phyloP scores from a whole-genome alignment of 2,113 vertebrate genomes.

The Stomatorhinus ivindoensis region DNA sequence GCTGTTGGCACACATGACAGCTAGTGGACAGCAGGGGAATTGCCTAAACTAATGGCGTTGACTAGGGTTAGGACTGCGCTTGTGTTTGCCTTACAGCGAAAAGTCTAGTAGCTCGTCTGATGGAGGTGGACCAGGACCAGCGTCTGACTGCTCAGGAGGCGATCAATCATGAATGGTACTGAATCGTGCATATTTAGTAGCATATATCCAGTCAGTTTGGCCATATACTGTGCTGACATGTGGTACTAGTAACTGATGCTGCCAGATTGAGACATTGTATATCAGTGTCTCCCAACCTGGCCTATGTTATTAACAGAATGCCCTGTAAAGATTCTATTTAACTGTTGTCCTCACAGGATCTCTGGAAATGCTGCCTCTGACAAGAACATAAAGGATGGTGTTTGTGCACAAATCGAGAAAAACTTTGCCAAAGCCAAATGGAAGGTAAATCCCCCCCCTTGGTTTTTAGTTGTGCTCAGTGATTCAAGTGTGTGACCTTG shows the following conservation, averaged over 20 bases:
- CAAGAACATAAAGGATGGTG: constrained; percentile 96
- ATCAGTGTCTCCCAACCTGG: neutral
- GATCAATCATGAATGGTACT: constrained; percentile 91
- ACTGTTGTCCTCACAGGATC: constrained; percentile 64
- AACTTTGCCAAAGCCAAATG: constrained; percentile 96
- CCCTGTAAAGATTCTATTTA: neutral
- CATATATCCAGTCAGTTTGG: neutral
- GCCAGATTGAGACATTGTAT: neutral
- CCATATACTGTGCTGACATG: neutral
- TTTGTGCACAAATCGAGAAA: constrained; percentile 96
- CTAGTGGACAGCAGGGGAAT: neutral
- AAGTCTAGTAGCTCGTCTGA: constrained; percentile 84
- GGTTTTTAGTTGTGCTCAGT: neutral
- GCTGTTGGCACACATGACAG: neutral
- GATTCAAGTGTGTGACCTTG: neutral
- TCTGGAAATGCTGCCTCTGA: constrained; percentile 94
- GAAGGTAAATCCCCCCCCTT: constrained; percentile 71
- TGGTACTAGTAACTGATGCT: neutral
- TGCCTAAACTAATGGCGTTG: neutral
- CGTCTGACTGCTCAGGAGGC: constrained; percentile 91
- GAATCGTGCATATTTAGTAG: neutral
- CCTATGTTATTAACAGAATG: neutral
- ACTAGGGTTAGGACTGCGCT: constrained; percentile 1
- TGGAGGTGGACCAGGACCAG: constrained; percentile 96
- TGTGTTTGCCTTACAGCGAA: constrained; percentile 65